phyloP scores from a whole-genome alignment of 1,140 invertebrate species.

The Dysdera silvatica region DNA sequence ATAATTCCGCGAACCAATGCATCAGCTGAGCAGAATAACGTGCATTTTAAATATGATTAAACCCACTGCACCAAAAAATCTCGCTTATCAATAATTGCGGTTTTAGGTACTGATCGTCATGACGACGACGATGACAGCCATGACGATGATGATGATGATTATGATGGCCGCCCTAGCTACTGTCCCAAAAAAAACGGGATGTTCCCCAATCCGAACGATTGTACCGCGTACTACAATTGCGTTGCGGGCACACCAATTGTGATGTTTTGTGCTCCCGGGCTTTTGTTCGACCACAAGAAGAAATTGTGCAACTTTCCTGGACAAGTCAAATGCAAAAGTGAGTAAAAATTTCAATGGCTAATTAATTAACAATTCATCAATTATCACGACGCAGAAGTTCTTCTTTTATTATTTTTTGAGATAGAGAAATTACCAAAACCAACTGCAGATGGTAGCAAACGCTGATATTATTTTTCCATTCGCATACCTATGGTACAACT shows the following conservation, averaged over 20 bases:
- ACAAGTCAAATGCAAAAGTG: constrained; percentile 18
- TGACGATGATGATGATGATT: constrained; percentile 4
- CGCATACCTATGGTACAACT: background rate
- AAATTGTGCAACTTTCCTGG: constrained; percentile 21
- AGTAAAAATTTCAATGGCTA: background rate
- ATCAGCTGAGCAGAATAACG: too few relatives aligned
- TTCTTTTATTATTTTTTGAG: background rate
- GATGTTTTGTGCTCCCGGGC: constrained; percentile 7
- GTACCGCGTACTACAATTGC: constrained; percentile 19
- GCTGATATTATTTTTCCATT: background rate
- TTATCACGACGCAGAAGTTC: background rate
- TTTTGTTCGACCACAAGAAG: constrained; percentile 11
- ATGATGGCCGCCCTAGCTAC: constrained; percentile 12
- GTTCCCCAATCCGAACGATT: constrained; percentile 17
- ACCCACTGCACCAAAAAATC: too few relatives aligned
- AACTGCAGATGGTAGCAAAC: too few relatives aligned
- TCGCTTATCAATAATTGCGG: too few relatives aligned
- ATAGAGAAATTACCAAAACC: too few relatives aligned
- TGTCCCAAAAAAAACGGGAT: constrained; percentile 17
- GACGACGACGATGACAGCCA: constrained; percentile 6
- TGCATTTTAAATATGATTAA: too few relatives aligned
- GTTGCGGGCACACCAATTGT: constrained; percentile 6
- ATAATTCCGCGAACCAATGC: too few relatives aligned
- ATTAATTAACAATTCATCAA: background rate
- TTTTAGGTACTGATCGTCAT: too few relatives aligned